Evolutionary conservation across 2,113 vertebrate species (phyloP).

Genomic region (Melanostigma gelatinosum): DNA sequence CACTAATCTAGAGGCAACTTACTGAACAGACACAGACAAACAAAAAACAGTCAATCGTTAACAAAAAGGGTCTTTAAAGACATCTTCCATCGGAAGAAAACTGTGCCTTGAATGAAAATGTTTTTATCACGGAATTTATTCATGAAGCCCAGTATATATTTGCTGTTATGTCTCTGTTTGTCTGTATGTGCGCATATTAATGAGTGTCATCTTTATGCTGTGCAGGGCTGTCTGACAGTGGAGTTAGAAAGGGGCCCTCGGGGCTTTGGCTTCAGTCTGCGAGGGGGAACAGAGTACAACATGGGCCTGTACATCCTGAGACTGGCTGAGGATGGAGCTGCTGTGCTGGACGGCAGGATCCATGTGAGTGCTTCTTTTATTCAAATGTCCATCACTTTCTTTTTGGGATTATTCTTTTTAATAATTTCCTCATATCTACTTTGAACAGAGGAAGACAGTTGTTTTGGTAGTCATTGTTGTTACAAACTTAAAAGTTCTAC

Average conservation of each 20-base stretch:
- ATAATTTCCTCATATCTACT: background rate
- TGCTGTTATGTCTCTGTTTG: background rate
- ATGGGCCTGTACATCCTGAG: slow-evolving; percentile 98
- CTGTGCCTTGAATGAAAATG: background rate
- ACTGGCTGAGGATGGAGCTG: slow-evolving; percentile 92
- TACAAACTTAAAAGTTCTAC: background rate
- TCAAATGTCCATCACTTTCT: background rate
- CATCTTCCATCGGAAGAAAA: background rate
- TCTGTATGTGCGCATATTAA: background rate
- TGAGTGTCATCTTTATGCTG: slow-evolving; percentile 31
- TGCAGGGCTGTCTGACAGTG: slow-evolving; percentile 89
- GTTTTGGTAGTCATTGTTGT: background rate
- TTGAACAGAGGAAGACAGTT: background rate
- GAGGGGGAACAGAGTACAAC: slow-evolving; percentile 97
- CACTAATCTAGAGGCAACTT: background rate
- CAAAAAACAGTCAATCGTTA: background rate
- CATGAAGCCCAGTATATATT: background rate
- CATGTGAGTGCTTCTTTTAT: slow-evolving; percentile 84
- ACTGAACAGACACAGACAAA: background rate
- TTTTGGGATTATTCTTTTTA: background rate
- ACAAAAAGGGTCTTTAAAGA: background rate
- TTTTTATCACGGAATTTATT: background rate
- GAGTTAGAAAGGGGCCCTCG: slow-evolving; percentile 91
- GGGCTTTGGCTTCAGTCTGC: slow-evolving; percentile 96
- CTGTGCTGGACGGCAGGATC: slow-evolving; percentile 92